These are phyloP conservation scores for Agrypnia vestita DNA, from an alignment of 1,140 invertebrate genomes.

Conservation along the genomic window DNA sequence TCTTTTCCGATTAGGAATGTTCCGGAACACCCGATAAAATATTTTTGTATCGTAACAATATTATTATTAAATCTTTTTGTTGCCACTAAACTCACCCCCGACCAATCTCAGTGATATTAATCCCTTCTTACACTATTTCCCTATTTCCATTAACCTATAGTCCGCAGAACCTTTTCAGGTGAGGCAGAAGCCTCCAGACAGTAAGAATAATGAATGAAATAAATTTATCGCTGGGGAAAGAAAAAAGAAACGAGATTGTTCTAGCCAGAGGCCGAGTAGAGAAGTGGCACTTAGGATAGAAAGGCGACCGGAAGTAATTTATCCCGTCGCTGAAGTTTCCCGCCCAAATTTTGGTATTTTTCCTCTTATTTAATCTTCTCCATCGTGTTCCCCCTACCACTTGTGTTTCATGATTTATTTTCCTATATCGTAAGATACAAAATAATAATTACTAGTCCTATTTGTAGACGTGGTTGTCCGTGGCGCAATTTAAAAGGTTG, in stretches of 20 bases:
- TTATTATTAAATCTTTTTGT: neutral
- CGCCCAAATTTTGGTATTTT: slow-evolving; percentile 17
- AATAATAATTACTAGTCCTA: too few species aligned
- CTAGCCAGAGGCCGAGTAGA: slow-evolving; percentile 29
- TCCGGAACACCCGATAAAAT: too few species aligned
- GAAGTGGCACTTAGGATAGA: slow-evolving; percentile 48
- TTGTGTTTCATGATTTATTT: too few species aligned
- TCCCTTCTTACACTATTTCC: neutral
- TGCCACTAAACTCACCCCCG: neutral
- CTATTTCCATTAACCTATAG: slow-evolving; percentile 1
- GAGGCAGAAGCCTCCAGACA: slow-evolving; percentile 1
- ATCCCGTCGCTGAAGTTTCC: neutral
- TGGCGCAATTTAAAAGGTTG: too few species aligned
- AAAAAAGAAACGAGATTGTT: slow-evolving; percentile 45
- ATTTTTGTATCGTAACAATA: too few species aligned
- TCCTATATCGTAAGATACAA: too few species aligned
- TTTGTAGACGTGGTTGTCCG: too few species aligned
- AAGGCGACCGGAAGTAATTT: slow-evolving; percentile 45
- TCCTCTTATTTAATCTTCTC: neutral
- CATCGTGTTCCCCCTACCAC: too few species aligned
- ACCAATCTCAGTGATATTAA: neutral
- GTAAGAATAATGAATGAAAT: slow-evolving; percentile 48
- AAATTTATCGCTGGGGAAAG: slow-evolving; percentile 48
- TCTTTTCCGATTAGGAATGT: too few species aligned
- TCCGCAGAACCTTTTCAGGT: neutral